A percentile compares a stretch with the other conserved stretches of the same genome.
phyloP scores from a whole-genome alignment of 2,113 vertebrate genomes.

The Phrynosoma blainvillii region DNA sequence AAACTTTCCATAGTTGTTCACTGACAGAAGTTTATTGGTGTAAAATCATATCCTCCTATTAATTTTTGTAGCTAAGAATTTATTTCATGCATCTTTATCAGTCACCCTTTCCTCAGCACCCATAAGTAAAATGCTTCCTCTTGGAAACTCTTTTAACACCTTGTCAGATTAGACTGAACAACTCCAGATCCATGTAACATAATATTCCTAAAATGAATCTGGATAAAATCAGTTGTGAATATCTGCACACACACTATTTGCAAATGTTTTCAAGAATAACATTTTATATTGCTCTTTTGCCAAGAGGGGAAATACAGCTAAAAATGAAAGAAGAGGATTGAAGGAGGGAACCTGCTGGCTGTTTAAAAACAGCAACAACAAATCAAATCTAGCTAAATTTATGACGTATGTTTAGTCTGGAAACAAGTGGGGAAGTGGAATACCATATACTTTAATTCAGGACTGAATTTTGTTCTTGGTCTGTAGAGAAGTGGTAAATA shows the following conservation, averaged over 20 bases:
- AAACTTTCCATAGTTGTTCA: neutral
- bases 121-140: neutral
- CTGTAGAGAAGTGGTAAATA: neutral
- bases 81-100: rapidly evolving
- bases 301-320: neutral
- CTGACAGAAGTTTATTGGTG: neutral
- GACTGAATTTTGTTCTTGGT: slow-evolving; percentile 10
- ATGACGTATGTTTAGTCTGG: neutral
- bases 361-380: neutral
- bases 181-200: neutral
- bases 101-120: neutral
- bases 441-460: neutral
- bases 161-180: slow-evolving; percentile 5
- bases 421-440: neutral
- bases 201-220: slow-evolving; percentile 25
- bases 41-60: neutral
- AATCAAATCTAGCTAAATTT: neutral
- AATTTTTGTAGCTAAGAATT: slow-evolving; percentile 6
- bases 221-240: slow-evolving; percentile 23
- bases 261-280: neutral
- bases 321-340: neutral
- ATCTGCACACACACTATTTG: slow-evolving; percentile 14
- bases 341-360: neutral
- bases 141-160: neutral
- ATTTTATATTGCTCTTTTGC: neutral